Base-by-base conservation (phyloP, 2,888 invertebrate species). In the Cryptocephalus primarius region DNA sequence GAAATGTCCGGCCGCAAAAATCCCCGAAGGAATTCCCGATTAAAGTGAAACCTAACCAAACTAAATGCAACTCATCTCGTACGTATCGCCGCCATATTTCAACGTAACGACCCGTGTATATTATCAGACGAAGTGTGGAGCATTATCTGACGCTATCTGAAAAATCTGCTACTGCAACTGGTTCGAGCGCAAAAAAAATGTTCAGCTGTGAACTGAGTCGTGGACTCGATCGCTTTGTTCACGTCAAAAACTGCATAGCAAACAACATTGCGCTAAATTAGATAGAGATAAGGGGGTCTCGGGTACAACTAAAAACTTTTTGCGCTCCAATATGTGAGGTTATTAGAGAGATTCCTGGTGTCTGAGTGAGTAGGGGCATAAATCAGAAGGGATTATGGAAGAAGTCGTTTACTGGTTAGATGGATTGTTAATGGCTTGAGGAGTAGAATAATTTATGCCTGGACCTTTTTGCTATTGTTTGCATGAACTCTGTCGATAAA, bases 121-220 rank as follows among this genome's bases (percentile, higher is more conserved):
- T 47, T 36, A 45, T 46, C 49, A 43, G 45, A 42, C 34, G 57
- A 56, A 52, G 54, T 54, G 51, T 51, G 48, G 53, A 52, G 50
- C 50, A 54, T 55, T 50, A 53, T 54, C 52, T 39, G 48, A 38
- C 48, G 56, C 51, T 59, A 63, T 62, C 59, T 56, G 54, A 55
- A 55, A 56, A 58, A 64, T 63, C 61, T 62, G 62, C 62, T 64
- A 63, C 63, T 59, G 62, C 60, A 61, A 59, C 60, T 60, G 62
- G 57, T 57, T 50, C 56, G 56, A 58, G 54, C 56, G 22, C 53
- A 53, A 51, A 52, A 52, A 12, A 53, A 56, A 53, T 54, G 51
- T 53, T 54, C 53, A 51, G 49, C 54, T 58, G 53, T 51, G 51
- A 57, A 58, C 58, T 51, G 40, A 48, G 45, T 49, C 47, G 40